These are phyloP conservation scores for Lacerta bilineata DNA, from an alignment of 2,797 vertebrate species.

Conservation along the genomic window DNA sequence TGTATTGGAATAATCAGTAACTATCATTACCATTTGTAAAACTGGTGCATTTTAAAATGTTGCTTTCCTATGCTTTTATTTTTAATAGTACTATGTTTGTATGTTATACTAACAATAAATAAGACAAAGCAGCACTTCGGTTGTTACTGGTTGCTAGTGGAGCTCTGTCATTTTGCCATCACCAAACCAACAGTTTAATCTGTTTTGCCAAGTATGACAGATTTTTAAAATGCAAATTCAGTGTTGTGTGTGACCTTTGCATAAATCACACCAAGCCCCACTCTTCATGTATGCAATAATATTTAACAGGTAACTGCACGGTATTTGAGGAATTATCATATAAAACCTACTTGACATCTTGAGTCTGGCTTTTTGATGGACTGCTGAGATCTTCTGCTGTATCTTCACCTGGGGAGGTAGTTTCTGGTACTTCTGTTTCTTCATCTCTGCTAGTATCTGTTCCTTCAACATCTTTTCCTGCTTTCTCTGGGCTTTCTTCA, in stretches of 20 bases:
- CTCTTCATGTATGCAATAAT: constrained; percentile 3
- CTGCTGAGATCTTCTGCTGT: constrained; percentile 38
- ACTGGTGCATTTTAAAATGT: not conserved
- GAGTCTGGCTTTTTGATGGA: constrained; percentile 46
- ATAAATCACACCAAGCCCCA: not conserved
- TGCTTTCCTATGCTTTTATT: not conserved
- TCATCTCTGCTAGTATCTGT: constrained; percentile 42
- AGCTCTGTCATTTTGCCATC: not conserved
- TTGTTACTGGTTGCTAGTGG: not conserved
- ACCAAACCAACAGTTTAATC: not conserved
- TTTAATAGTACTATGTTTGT: not conserved
- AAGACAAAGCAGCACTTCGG: not conserved
- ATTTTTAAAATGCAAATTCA: not conserved
- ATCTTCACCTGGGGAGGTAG: constrained; percentile 47
- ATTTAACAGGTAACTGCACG: constrained; percentile 3
- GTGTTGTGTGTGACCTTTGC: not conserved
- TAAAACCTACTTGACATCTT: constrained; percentile 63
- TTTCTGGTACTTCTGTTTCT: constrained; percentile 40
- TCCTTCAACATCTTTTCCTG: constrained; percentile 37
- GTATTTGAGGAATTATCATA: constrained; percentile 10
- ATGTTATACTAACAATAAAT: not conserved
- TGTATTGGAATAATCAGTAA: not conserved
- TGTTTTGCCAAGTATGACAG: not conserved
- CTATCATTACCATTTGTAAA: not conserved
- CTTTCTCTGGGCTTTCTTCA: constrained; percentile 47